Base-by-base conservation (phyloP, 2,888 invertebrate species). In the Metellina segmentata region DNA sequence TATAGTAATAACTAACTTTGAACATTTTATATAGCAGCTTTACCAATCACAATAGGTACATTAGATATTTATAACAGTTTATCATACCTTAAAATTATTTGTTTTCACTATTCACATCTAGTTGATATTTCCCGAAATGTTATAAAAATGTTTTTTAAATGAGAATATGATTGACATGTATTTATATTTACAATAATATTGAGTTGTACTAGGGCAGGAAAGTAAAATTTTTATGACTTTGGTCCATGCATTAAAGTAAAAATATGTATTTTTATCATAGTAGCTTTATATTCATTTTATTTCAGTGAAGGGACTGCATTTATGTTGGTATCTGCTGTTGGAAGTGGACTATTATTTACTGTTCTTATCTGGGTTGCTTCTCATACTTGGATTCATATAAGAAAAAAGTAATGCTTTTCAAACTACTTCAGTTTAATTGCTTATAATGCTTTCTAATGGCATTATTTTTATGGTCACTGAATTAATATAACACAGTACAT, bases 311-410 rank as follows among this genome's bases (percentile, higher is more conserved):
- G 98, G 98, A 85, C 95, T 98, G 93, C 97, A 97, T 96, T 98
- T 89, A 98, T 99, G 96, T 96, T 99, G 94, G 95, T 97, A 91
- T 98, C 98, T 53, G 97, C 98, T 92, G 96, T 98, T 71, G 96
- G 97, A 71, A 97, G 98, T 61, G 98, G 98, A 13, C 96, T 99
- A 93, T 96, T 98, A 94, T 97, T 99, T 95, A 98, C 98, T 0
- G 96, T 98, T 53, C 97, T 98, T 94, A 98, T 98, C 83, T 97
- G 98, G 96, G 97, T 99, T 86, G 98, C 98, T 95, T 98, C 98
- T 6, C 98, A 98, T 94, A 98, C 98, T 9, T 99, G 99, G 98
- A 98, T 98, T 95, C 98, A 98, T 94, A 98, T 98, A 93, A 97
- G 98, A 70, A 93, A 93, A 51, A 93, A 93, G 92, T 91, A 90